phyloP scores from a whole-genome alignment of 1,140 invertebrate genomes.

The Drosophila setifemur region DNA sequence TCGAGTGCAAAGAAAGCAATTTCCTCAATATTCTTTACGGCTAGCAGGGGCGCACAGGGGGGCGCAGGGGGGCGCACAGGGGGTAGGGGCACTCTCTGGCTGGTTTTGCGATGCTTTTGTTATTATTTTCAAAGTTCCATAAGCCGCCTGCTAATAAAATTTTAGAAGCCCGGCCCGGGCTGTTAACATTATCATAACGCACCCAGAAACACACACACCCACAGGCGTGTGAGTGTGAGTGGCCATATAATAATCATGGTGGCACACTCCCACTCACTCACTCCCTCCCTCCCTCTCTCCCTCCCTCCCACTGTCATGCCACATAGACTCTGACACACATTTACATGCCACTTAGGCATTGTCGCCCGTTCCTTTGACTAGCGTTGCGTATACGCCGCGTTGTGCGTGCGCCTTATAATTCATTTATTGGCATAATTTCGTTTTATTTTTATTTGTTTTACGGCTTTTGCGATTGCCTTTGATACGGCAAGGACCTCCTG shows the following conservation, averaged over 20 bases:
- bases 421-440: slow-evolving; percentile 78
- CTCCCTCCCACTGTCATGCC: background rate
- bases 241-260: slow-evolving; percentile 66
- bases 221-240: slow-evolving; percentile 44
- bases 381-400: slow-evolving; percentile 67
- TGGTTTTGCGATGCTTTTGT: slow-evolving; percentile 57
- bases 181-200: slow-evolving; percentile 77
- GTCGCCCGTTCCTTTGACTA: slow-evolving; percentile 59
- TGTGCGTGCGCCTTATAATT: slow-evolving; percentile 71
- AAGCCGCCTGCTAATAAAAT: slow-evolving; percentile 73
- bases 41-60: slow-evolving; percentile 5
- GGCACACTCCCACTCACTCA: slow-evolving; percentile 17
- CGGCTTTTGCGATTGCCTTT: slow-evolving; percentile 64
- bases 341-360: slow-evolving; percentile 70
- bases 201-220: slow-evolving; percentile 20
- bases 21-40: slow-evolving; percentile 76
- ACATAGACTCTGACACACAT: slow-evolving; percentile 42
- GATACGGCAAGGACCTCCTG: slow-evolving; percentile 21
- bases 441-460: slow-evolving; percentile 79
- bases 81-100: slow-evolving; percentile 12
- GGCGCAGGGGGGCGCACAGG: background rate
- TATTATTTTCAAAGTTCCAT: slow-evolving; percentile 77
- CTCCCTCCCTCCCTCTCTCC: background rate
- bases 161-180: slow-evolving; percentile 64
- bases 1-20: slow-evolving; percentile 75